Percentiles rank a stretch among this genome's conserved stretches.
Conservation (phyloP, 1,140 invertebrate genomes). For the Drosophila teissieri region DNA sequence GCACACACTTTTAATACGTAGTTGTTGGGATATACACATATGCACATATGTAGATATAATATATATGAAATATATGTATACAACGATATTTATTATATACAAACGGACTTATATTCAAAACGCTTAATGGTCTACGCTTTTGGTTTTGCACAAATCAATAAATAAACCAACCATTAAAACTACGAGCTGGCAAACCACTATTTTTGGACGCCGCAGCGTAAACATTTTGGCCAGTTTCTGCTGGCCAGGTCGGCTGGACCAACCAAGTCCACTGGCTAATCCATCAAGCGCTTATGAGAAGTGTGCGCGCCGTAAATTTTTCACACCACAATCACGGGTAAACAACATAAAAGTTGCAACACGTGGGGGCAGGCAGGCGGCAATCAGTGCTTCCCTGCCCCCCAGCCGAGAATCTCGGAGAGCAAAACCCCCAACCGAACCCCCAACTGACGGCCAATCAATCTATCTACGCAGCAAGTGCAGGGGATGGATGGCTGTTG, state of each 20-base stretch:
- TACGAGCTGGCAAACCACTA: conserved; percentile 38
- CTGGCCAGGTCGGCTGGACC: conserved; percentile 3
- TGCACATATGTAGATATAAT: not conserved
- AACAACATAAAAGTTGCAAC: conserved; percentile 79
- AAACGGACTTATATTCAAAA: conserved; percentile 44
- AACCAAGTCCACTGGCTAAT: conserved; percentile 52
- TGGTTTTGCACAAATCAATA: conserved; percentile 56
- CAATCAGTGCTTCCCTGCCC: too few relatives aligned
- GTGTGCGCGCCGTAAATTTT: conserved; percentile 71
- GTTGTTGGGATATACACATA: not conserved
- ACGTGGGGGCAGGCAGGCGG: conserved; percentile 57
- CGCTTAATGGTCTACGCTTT: conserved; percentile 61
- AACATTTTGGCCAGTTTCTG: conserved; percentile 39
- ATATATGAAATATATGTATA: conserved; percentile 20
- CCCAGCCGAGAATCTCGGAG: conserved; percentile 2
- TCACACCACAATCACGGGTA: conserved; percentile 50
- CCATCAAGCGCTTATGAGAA: conserved; percentile 70
- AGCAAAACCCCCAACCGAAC: not conserved
- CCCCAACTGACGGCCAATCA: conserved; percentile 4
- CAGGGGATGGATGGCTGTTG: conserved; percentile 16
- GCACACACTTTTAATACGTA: conserved; percentile 33
- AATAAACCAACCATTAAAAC: conserved; percentile 60
- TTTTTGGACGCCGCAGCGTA: conserved; percentile 54
- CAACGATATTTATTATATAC: conserved; percentile 53
- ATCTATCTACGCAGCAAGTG: conserved; percentile 49